phyloP scores from a whole-genome alignment of 2,113 vertebrate genomes.

The Etheostoma spectabile region DNA sequence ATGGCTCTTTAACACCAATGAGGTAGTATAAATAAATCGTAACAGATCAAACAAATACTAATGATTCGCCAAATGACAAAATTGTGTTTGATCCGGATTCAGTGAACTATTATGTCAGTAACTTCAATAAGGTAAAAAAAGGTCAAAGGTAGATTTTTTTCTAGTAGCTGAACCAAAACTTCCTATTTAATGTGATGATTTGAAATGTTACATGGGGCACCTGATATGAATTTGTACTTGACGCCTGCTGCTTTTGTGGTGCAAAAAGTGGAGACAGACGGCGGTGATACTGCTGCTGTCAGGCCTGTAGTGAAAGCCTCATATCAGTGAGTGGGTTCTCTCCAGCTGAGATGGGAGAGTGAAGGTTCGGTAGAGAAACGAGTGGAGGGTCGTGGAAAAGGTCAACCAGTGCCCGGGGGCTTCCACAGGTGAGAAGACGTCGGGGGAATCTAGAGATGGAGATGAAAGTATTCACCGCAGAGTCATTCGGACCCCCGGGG shows the following conservation, averaged over 20 bases:
- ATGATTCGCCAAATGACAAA: conserved; percentile 16
- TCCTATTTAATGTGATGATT: neutral
- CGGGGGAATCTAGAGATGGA: conserved; percentile 19
- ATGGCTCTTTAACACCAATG: too few relatives aligned
- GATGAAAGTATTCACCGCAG: conserved; percentile 20
- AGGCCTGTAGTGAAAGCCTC: neutral
- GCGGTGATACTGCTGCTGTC: conserved; percentile 25
- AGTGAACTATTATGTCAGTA: neutral
- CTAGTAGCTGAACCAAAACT: too few relatives aligned
- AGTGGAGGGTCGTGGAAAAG: neutral
- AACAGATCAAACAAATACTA: neutral
- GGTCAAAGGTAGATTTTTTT: too few relatives aligned
- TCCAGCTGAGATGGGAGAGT: neutral
- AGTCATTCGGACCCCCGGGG: conserved; percentile 7
- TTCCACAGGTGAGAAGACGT: conserved; percentile 63
- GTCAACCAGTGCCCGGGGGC: conserved; percentile 32
- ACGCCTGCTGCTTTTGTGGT: neutral
- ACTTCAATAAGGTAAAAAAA: neutral
- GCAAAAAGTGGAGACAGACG: conserved; percentile 6
- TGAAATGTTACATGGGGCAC: neutral
- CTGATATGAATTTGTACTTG: conserved; percentile 12
- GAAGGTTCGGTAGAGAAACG: neutral
- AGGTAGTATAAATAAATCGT: too few relatives aligned
- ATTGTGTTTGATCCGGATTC: neutral
- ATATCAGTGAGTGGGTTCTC: conserved; percentile 34